Evolutionary conservation across 1,140 invertebrate species (phyloP).

Genomic region (Habropoda laboriosa): DNA sequence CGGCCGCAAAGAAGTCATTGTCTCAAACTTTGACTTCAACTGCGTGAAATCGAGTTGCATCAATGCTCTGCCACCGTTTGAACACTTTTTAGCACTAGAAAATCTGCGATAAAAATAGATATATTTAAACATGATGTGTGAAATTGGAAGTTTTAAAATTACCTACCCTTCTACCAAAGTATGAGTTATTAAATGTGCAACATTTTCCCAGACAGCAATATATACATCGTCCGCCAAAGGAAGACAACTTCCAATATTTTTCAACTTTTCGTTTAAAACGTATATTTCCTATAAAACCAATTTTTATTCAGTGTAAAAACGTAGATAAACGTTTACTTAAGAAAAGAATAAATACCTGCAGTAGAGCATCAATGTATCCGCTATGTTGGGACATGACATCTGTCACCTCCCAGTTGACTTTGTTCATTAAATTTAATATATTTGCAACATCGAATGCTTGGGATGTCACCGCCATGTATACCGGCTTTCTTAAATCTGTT

Average conservation of each 20-base stretch:
- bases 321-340: neutral
- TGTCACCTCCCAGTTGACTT: slow-evolving; percentile 97
- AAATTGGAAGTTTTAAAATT: neutral
- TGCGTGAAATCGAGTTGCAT: slow-evolving; percentile 99
- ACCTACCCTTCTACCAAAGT: slow-evolving; percentile 95
- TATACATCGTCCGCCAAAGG: slow-evolving; percentile 88
- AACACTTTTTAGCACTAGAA: slow-evolving; percentile 95
- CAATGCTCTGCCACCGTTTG: slow-evolving; percentile 95
- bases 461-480: slow-evolving; percentile 92
- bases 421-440: slow-evolving; percentile 91
- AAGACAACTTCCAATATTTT: slow-evolving; percentile 86
- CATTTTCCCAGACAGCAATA: slow-evolving; percentile 92
- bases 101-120: slow-evolving; percentile 83
- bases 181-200: slow-evolving; percentile 91
- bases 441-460: slow-evolving; percentile 90
- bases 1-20: slow-evolving; percentile 90
- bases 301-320: neutral
- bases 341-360: slow-evolving; percentile 80
- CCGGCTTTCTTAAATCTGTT: slow-evolving; percentile 89
- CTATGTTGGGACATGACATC: slow-evolving; percentile 98
- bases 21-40: slow-evolving; percentile 94
- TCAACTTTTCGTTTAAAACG: slow-evolving; percentile 89
- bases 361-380: slow-evolving; percentile 90
- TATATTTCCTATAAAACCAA: slow-evolving; percentile 85
- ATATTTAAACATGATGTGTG: neutral